Conservation (phyloP, 2,113 vertebrate genomes). For the Jacana jacana region DNA sequence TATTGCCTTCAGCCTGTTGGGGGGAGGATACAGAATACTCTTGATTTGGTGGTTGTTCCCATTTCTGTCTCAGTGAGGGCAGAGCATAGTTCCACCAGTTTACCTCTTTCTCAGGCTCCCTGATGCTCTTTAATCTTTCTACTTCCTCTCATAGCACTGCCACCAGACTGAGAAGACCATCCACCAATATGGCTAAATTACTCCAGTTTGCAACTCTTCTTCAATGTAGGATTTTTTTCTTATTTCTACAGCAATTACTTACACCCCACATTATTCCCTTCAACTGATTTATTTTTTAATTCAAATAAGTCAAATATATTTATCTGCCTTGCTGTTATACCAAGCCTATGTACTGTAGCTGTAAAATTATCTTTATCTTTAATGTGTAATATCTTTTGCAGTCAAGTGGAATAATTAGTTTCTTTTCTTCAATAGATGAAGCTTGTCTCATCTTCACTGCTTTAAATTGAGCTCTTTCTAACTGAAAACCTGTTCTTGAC, state of each 20-base stretch:
- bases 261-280: neutral
- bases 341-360: neutral
- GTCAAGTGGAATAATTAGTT: constrained; percentile 49
- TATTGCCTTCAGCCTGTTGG: neutral
- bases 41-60: neutral
- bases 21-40: neutral
- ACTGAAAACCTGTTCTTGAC: neutral
- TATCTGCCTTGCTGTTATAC: neutral
- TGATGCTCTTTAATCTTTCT: neutral
- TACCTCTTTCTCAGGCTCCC: neutral
- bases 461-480: neutral
- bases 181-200: neutral
- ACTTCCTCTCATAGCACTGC: neutral
- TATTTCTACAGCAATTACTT: neutral
- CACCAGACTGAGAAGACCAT: neutral
- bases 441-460: neutral
- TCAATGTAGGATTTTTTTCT: neutral
- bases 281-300: neutral
- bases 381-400: constrained; percentile 18
- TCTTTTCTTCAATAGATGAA: neutral
- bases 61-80: neutral
- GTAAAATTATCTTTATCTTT: constrained; percentile 9
- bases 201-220: neutral
- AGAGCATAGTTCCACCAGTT: neutral
- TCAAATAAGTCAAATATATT: neutral